Evolutionary conservation across 1,140 invertebrate species (phyloP), one percentile per base, ranked within the genome.

Genomic region (Diabrotica undecimpunctata): DNA sequence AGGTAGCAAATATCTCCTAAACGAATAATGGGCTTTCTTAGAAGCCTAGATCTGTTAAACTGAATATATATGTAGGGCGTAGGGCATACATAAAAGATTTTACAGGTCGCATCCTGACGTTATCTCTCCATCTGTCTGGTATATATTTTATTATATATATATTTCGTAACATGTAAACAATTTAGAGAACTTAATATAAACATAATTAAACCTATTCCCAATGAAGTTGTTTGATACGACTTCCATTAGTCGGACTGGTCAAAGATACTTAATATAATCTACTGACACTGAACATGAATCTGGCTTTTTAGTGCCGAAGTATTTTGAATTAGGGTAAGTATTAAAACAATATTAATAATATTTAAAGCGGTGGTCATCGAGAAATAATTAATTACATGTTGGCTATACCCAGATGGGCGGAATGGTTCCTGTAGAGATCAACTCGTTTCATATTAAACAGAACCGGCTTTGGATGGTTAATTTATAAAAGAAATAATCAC

Each of bases 291-390:
- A 55, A 25, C 54, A 55, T 25, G 54, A 37, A 57, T 11, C 41
- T 46, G 8, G 41, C 41, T 46, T n/a, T 46, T 46, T 46, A 46
- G 41, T 46, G n/a, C 41, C 41, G 41, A 46, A 36, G 54, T 55
- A 14, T 55, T 25, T 55, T 25, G 35, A 55, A 51, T 61, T 61
- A 52, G 14, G 46, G 59, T 51, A 52, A 61, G 13, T 50, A 61
- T 13, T 46, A 10, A 59, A 51, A 61, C 50, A 61, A 51, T 51
- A 36, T 61, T 61, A 61, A 41, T 61, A 61, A 61, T 61, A 61
- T 61, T 51, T 8, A 61, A 52, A 41, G 59, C 46, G 25, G 59
- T 61, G 59, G 59, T 61, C 59, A 61, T 61, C 59, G 59, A 52
- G 9, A 14, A 61, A 61, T 36, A 61, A 61, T 61, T 61, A 61